A percentile compares a stretch with the other conserved stretches of the same genome.
Conservation (phyloP, 2,797 vertebrate species). For the Glyptemys insculpta region DNA sequence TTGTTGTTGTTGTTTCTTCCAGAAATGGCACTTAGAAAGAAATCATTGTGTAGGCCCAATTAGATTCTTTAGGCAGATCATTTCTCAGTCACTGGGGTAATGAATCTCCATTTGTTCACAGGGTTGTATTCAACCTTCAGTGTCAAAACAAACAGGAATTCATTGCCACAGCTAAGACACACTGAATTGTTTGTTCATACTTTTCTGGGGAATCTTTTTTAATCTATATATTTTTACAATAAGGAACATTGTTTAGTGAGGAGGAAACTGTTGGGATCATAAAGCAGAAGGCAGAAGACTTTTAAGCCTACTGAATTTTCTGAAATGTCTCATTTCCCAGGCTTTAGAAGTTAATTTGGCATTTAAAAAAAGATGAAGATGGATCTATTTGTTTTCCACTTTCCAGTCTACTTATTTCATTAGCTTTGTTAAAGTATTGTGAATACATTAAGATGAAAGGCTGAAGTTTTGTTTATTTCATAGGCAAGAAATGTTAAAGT, state of each 20-base stretch:
- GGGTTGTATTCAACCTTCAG: slow-evolving; percentile 65
- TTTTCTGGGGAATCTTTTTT: slow-evolving; percentile 51
- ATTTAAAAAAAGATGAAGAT: neutral
- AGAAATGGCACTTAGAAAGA: slow-evolving; percentile 58
- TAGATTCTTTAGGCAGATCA: slow-evolving; percentile 69
- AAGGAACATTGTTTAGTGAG: slow-evolving; percentile 59
- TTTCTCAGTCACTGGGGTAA: slow-evolving; percentile 69
- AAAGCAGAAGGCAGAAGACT: slow-evolving; percentile 10
- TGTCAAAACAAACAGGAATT: slow-evolving; percentile 74
- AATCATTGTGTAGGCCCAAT: slow-evolving; percentile 64
- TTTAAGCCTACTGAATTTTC: slow-evolving; percentile 41
- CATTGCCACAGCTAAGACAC: slow-evolving; percentile 67
- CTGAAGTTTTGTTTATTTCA: neutral
- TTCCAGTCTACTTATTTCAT: neutral
- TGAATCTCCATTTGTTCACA: slow-evolving; percentile 73
- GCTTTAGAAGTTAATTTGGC: slow-evolving; percentile 10
- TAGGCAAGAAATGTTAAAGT: neutral
- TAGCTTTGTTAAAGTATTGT: neutral
- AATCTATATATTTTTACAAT: slow-evolving; percentile 33
- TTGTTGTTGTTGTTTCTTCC: slow-evolving; percentile 30
- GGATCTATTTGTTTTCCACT: neutral
- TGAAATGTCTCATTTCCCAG: slow-evolving; percentile 37
- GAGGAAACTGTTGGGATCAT: slow-evolving; percentile 61
- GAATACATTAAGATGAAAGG: neutral
- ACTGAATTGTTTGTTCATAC: slow-evolving; percentile 65